A percentile compares a stretch with the other conserved stretches of the same genome.
Evolutionary conservation across 2,888 invertebrate species (phyloP).

Genomic region (Volucella inanis): DNA sequence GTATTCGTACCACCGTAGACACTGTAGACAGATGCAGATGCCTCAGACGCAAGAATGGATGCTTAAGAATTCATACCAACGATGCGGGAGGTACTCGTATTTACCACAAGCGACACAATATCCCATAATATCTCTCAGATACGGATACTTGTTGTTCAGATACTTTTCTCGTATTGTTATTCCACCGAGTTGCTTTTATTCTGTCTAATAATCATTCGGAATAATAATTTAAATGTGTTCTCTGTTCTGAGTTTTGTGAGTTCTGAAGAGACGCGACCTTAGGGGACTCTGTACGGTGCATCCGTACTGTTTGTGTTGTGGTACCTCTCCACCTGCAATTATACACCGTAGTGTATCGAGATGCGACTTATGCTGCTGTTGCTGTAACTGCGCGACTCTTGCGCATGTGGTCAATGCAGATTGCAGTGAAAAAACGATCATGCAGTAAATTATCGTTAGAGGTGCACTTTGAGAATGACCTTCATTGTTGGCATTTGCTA

Average conservation of each 20-base stretch:
- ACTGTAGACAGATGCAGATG: slow-evolving; percentile 11
- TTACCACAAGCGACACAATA: slow-evolving; percentile 51
- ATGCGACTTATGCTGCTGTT: slow-evolving; percentile 41
- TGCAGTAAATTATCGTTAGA: slow-evolving; percentile 74
- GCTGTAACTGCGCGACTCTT: slow-evolving; percentile 15
- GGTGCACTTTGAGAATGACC: slow-evolving; percentile 68
- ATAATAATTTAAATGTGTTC: slow-evolving; percentile 73
- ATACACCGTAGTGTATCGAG: slow-evolving; percentile 51
- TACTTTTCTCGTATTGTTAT: slow-evolving; percentile 51
- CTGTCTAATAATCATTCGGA: slow-evolving; percentile 73
- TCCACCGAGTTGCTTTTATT: slow-evolving; percentile 40
- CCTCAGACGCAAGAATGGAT: slow-evolving; percentile 1
- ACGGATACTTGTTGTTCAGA: slow-evolving; percentile 40
- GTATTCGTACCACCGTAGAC: too few species aligned
- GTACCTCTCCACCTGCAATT: slow-evolving; percentile 69
- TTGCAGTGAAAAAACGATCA: slow-evolving; percentile 61
- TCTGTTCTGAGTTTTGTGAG: not conserved
- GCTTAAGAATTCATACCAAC: slow-evolving; percentile 29
- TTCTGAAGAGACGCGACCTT: not conserved
- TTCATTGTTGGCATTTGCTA: slow-evolving; percentile 74
- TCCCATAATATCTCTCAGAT: slow-evolving; percentile 33
- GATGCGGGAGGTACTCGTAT: slow-evolving; percentile 70
- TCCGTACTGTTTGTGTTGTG: slow-evolving; percentile 9
- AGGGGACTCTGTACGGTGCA: slow-evolving; percentile 1
- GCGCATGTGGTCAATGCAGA: slow-evolving; percentile 57